Percentiles rank a stretch among this genome's conserved stretches.
Conservation (phyloP, 2,113 vertebrate species). For the Tetrax tetrax region DNA sequence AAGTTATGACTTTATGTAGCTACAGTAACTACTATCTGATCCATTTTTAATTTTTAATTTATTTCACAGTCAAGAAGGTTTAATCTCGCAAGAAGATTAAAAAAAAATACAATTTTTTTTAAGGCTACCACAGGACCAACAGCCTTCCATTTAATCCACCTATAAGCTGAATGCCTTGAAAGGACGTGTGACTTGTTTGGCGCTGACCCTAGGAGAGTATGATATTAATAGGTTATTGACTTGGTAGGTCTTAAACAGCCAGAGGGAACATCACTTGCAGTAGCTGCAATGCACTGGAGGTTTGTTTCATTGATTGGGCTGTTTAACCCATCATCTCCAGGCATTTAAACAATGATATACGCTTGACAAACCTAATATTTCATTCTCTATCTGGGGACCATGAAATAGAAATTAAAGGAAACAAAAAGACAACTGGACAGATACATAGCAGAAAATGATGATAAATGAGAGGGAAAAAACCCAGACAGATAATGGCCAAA, state of each 20-base stretch:
- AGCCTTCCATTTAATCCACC: slow-evolving; percentile 61
- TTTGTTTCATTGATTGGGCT: slow-evolving; percentile 85
- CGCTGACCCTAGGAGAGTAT: slow-evolving; percentile 78
- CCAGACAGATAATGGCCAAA: slow-evolving; percentile 56
- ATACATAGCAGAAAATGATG: slow-evolving; percentile 77
- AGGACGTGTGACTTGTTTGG: slow-evolving; percentile 72
- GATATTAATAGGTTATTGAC: slow-evolving; percentile 89
- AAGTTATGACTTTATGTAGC: neutral
- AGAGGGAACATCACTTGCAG: slow-evolving; percentile 78
- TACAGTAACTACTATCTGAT: slow-evolving; percentile 18
- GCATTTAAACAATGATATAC: slow-evolving; percentile 84
- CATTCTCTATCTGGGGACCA: slow-evolving; percentile 81
- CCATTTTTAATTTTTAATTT: slow-evolving; percentile 54
- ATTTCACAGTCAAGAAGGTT: slow-evolving; percentile 48
- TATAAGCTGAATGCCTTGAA: slow-evolving; percentile 63
- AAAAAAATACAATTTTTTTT: slow-evolving; percentile 39
- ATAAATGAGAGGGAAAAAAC: slow-evolving; percentile 67
- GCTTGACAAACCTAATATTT: slow-evolving; percentile 87
- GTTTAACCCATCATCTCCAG: slow-evolving; percentile 85
- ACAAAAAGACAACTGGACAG: slow-evolving; percentile 76
- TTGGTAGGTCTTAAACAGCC: slow-evolving; percentile 81
- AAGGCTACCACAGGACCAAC: slow-evolving; percentile 45
- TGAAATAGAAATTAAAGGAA: slow-evolving; percentile 78
- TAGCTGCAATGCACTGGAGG: slow-evolving; percentile 79
- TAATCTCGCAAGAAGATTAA: slow-evolving; percentile 52